Percentiles rank a stretch among this genome's conserved stretches.
Conservation (phyloP, 2,888 invertebrate species). For the Brenthis hecate region DNA sequence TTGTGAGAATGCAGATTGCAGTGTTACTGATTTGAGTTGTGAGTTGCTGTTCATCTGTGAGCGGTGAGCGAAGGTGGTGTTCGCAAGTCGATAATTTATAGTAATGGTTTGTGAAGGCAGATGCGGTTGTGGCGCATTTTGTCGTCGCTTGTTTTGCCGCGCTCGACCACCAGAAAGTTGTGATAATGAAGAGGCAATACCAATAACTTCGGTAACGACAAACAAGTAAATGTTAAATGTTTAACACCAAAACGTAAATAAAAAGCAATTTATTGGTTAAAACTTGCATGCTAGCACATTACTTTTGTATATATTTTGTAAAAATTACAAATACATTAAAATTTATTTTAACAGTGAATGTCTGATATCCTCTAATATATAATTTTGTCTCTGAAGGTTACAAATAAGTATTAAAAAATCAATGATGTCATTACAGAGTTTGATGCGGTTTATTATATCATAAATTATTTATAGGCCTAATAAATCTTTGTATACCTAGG, state of each 20-base stretch:
- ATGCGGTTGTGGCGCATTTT: constrained; percentile 67
- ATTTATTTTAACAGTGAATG: neutral
- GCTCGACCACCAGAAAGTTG: constrained; percentile 48
- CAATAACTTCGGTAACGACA: constrained; percentile 60
- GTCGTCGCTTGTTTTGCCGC: constrained; percentile 68
- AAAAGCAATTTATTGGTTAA: constrained; percentile 7
- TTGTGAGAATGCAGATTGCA: constrained; percentile 59
- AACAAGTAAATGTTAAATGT: constrained; percentile 31
- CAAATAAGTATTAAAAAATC: constrained; percentile 28
- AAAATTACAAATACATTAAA: neutral
- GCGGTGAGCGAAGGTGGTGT: neutral
- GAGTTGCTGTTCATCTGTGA: constrained; percentile 41
- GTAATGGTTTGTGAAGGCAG: constrained; percentile 34
- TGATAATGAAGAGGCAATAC: constrained; percentile 49
- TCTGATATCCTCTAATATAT: constrained; percentile 40
- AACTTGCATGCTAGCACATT: constrained; percentile 10
- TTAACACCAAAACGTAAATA: constrained; percentile 28
- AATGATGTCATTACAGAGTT: constrained; percentile 51
- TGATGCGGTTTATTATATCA: constrained; percentile 31
- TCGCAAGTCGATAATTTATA: neutral
- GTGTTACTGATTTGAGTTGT: constrained; percentile 46
- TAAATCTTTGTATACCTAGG: neutral
- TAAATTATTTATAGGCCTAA: constrained; percentile 24
- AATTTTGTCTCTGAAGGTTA: constrained; percentile 57
- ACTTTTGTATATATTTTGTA: neutral